These are phyloP conservation scores for Caenorhabditis briggsae DNA, from an alignment of 1,140 invertebrate species.

Conservation along the genomic window DNA sequence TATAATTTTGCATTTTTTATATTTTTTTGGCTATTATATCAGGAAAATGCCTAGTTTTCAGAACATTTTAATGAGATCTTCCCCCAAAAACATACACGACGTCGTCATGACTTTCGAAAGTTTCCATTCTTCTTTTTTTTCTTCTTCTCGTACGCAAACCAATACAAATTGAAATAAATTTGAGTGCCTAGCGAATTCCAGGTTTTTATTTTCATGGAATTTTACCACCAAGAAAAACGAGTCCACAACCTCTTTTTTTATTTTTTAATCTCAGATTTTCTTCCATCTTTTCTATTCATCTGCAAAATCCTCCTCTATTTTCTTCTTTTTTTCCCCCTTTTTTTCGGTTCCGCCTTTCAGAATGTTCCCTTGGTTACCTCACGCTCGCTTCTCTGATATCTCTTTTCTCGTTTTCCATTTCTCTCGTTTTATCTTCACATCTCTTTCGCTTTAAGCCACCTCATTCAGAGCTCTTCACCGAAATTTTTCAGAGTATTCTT, in stretches of 20 bases:
- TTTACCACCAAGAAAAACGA: not conserved
- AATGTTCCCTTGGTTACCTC: slow-evolving; percentile 25
- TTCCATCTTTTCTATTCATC: not conserved
- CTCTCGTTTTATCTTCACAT: not conserved
- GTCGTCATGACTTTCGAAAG: slow-evolving; percentile 24
- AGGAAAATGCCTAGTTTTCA: too few relatives aligned
- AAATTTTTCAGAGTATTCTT: not conserved
- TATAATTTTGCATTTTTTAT: too few relatives aligned
- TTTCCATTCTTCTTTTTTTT: not conserved
- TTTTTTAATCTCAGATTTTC: not conserved
- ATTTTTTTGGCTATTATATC: too few relatives aligned
- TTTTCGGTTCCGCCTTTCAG: slow-evolving; percentile 28
- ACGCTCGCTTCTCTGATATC: not conserved
- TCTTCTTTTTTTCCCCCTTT: not conserved
- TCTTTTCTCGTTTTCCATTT: not conserved
- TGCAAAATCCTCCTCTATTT: not conserved
- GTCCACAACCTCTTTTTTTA: not conserved
- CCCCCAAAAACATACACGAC: slow-evolving; percentile 4
- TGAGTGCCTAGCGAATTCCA: not conserved
- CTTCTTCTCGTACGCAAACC: not conserved
- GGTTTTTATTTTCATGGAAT: not conserved
- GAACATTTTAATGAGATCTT: too few relatives aligned
- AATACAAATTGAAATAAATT: slow-evolving; percentile 24
- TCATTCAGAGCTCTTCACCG: not conserved
- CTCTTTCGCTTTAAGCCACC: slow-evolving; percentile 2